Conservation (phyloP, 2,113 vertebrate genomes). For the Lepisosteus osseus region DNA sequence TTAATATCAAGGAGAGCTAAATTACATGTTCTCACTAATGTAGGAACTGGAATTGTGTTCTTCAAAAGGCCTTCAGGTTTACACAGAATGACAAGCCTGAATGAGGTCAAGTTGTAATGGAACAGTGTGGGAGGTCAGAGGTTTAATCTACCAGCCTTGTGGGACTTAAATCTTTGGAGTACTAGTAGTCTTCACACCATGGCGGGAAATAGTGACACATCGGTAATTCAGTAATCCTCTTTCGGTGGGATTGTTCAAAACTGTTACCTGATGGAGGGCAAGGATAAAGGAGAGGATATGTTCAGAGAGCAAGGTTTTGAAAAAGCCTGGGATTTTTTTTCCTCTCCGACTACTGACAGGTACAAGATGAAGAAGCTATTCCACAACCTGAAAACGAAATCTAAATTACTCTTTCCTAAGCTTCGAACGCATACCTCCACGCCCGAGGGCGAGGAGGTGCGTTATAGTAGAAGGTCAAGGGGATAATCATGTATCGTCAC, state of each 20-base stretch:
- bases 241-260: too few species aligned
- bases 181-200: too few species aligned
- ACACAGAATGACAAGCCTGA: too few species aligned
- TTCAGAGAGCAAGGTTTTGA: background rate
- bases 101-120: too few species aligned
- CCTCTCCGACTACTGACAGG: slow-evolving; percentile 39
- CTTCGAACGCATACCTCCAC: slow-evolving; percentile 13
- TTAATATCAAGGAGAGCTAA: too few species aligned
- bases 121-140: too few species aligned
- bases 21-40: too few species aligned
- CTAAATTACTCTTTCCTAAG: slow-evolving; percentile 33
- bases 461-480: slow-evolving; percentile 28
- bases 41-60: too few species aligned
- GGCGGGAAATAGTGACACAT: too few species aligned
- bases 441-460: slow-evolving; percentile 22
- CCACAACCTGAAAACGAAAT: slow-evolving; percentile 32
- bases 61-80: too few species aligned
- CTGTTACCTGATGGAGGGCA: background rate
- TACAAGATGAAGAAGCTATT: slow-evolving; percentile 18
- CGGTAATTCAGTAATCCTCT: background rate
- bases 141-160: too few species aligned
- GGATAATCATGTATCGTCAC: slow-evolving; percentile 15
- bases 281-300: slow-evolving; percentile 10
- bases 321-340: background rate
- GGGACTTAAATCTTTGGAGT: too few species aligned